Percentiles rank a stretch among this genome's conserved stretches.
Evolutionary conservation across 1,140 invertebrate species (phyloP).

Genomic region (Hormaphis cornu): DNA sequence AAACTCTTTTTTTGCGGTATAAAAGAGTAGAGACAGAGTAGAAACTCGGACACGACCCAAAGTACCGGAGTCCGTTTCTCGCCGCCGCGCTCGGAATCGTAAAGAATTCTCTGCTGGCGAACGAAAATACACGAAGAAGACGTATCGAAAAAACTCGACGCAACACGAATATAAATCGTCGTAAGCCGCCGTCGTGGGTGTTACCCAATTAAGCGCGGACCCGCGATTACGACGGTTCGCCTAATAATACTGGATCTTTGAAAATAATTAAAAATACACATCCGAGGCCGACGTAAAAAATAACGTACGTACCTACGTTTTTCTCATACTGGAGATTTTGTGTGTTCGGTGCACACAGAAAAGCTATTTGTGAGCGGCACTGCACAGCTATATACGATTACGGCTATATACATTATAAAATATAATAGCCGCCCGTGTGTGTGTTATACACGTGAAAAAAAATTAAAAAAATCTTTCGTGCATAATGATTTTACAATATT

Average conservation of each 20-base stretch:
- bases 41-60: too few relatives aligned
- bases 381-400: too few relatives aligned
- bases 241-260: too few relatives aligned
- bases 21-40: too few relatives aligned
- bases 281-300: neutral
- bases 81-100: too few relatives aligned
- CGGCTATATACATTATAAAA: neutral
- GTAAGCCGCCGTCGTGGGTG: constrained; percentile 5
- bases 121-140: too few relatives aligned
- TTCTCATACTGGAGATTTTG: neutral
- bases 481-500: constrained; percentile 13
- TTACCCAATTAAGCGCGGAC: constrained; percentile 13
- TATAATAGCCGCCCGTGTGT: too few relatives aligned
- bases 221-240: constrained; percentile 13
- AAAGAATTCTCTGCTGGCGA: too few relatives aligned
- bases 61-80: too few relatives aligned
- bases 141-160: too few relatives aligned
- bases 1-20: too few relatives aligned
- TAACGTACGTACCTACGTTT: too few relatives aligned
- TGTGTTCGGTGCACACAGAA: neutral
- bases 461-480: neutral
- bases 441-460: neutral
- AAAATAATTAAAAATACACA: constrained; percentile 26
- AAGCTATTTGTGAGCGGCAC: neutral
- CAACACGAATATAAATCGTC: constrained; percentile 23